A percentile compares a stretch with the other conserved stretches of the same genome.
Conservation (phyloP, 2,888 invertebrate genomes). For the Hypomecis atomaria region DNA sequence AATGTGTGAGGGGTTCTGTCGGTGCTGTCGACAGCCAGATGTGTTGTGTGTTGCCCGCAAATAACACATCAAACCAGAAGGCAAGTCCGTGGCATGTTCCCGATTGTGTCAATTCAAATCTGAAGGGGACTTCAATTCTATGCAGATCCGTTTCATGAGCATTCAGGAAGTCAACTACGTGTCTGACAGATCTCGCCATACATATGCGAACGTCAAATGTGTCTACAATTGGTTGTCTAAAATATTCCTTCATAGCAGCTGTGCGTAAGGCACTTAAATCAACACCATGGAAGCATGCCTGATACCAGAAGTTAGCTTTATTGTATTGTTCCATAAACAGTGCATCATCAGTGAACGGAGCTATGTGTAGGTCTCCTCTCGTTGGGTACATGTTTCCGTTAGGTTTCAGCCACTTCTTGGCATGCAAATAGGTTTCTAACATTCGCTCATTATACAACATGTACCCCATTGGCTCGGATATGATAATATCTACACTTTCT, state of each 20-base stretch:
- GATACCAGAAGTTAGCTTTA: conserved; percentile 99
- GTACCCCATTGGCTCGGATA: conserved; percentile 99
- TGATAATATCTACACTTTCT: conserved; percentile 97
- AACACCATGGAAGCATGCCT: conserved; percentile 98
- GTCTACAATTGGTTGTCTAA: conserved; percentile 98
- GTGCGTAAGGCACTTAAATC: conserved; percentile 96
- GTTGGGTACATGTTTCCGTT: conserved; percentile 99
- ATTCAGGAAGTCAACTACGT: conserved; percentile 96
- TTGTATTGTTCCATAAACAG: conserved; percentile 99
- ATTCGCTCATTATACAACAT: conserved; percentile 99
- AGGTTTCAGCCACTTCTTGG: conserved; percentile 98
- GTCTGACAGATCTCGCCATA: conserved; percentile 96
- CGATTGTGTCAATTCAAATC: conserved; percentile 95
- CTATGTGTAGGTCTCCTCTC: conserved; percentile 97
- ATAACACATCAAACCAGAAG: conserved; percentile 99
- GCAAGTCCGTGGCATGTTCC: conserved; percentile 98
- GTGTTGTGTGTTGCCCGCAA: conserved; percentile 94
- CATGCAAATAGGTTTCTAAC: conserved; percentile 99
- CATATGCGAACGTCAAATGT: conserved; percentile 99
- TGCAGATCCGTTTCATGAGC: conserved; percentile 97
- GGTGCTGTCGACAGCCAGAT: conserved; percentile 99
- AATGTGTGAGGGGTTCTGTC: conserved; percentile 98
- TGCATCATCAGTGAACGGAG: conserved; percentile 98
- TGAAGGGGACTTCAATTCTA: conserved; percentile 96
- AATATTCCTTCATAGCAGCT: conserved; percentile 98